Conservation (phyloP, 1,140 invertebrate species). For the Drosophila jambulina region DNA sequence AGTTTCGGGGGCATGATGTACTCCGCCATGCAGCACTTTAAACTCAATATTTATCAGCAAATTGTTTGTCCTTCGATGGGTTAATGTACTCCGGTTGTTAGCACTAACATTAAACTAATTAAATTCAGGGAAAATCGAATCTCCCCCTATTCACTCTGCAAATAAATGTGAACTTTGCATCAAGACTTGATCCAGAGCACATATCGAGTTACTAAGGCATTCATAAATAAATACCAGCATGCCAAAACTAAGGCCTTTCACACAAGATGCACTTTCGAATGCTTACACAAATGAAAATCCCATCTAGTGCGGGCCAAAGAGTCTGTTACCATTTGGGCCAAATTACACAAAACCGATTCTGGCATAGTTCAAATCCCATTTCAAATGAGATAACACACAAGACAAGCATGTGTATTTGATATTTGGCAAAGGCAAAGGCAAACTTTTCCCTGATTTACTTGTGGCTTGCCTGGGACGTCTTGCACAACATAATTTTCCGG, state of each 20-base stretch:
- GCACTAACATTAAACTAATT: neutral
- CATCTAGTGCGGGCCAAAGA: slow-evolving; percentile 12
- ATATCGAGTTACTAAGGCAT: neutral
- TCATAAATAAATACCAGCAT: slow-evolving; percentile 3
- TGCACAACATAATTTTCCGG: slow-evolving; percentile 42
- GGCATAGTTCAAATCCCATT: slow-evolving; percentile 44
- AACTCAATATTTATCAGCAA: neutral
- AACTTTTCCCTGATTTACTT: slow-evolving; percentile 46
- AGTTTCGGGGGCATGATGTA: neutral
- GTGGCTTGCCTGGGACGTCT: slow-evolving; percentile 14
- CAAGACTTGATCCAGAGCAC: neutral
- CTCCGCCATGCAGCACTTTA: neutral
- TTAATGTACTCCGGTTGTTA: neutral
- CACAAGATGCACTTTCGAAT: slow-evolving; percentile 1
- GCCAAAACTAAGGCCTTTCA: neutral
- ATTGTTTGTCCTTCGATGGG: neutral
- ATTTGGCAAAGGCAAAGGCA: slow-evolving; percentile 30
- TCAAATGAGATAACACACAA: slow-evolving; percentile 36
- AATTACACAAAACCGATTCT: slow-evolving; percentile 40
- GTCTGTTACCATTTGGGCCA: slow-evolving; percentile 20
- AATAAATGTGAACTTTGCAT: neutral
- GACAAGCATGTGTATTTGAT: slow-evolving; percentile 22
- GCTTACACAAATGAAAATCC: slow-evolving; percentile 6
- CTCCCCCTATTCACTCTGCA: neutral
- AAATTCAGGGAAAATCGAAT: neutral